Conservation (phyloP, 2,888 invertebrate genomes). For the Pediacus dermestoides region DNA sequence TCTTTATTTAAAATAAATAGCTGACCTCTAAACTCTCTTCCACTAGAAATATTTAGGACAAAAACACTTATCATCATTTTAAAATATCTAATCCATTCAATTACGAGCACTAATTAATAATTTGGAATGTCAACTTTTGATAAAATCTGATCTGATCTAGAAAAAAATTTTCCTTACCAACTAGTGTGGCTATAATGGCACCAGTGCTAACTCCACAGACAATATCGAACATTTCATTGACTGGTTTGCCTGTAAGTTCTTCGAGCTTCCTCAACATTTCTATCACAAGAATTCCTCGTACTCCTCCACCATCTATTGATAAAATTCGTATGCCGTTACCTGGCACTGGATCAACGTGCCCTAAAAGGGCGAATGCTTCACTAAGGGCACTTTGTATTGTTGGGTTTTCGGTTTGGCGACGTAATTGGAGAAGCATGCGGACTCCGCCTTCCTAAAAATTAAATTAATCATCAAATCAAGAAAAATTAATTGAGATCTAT, state of each 20-base stretch:
- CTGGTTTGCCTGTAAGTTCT: conserved; percentile 60
- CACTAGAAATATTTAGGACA: no score
- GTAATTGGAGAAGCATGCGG: conserved; percentile 57
- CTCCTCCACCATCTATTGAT: conserved; percentile 86
- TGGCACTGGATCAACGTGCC: conserved; percentile 64
- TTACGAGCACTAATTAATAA: no score
- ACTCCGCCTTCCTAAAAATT: conserved; percentile 62
- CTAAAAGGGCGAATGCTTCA: conserved; percentile 65
- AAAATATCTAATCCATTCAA: no score
- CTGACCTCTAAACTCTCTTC: no score
- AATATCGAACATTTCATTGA: conserved; percentile 80
- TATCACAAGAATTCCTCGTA: conserved; percentile 77
- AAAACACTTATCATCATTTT: no score
- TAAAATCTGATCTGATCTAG: background rate
- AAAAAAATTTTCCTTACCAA: conserved; percentile 52
- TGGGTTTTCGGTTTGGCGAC: conserved; percentile 46
- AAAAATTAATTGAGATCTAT: no score
- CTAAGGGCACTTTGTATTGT: conserved; percentile 40
- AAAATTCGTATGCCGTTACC: conserved; percentile 74
- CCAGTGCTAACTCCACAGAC: conserved; percentile 81
- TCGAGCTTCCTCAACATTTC: conserved; percentile 77
- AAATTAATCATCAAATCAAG: conserved; percentile 9
- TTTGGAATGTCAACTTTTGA: no score
- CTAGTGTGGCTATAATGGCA: conserved; percentile 70
- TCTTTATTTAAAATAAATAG: no score